A percentile compares a stretch with the other conserved stretches of the same genome.
phyloP scores from a whole-genome alignment of 2,113 vertebrate genomes.

The Petroica traversi region DNA sequence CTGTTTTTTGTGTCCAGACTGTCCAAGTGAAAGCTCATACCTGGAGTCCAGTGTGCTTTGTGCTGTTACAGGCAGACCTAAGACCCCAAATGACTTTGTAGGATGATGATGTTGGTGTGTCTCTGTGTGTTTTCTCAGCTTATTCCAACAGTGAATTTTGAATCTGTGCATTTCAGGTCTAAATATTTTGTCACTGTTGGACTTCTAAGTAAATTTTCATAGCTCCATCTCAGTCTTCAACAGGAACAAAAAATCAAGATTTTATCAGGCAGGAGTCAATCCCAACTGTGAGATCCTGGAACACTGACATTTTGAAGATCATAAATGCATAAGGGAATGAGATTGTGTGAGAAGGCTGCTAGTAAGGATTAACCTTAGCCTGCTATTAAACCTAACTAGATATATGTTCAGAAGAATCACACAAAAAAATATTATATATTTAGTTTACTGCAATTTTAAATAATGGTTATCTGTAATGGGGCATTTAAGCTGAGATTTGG shows the following conservation, averaged over 20 bases:
- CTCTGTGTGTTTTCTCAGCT: not conserved
- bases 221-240: not conserved
- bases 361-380: not conserved
- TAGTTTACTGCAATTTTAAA: not conserved
- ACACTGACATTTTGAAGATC: not conserved
- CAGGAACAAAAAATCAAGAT: not conserved
- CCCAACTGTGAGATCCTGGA: not conserved
- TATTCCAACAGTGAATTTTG: not conserved
- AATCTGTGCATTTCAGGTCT: not conserved
- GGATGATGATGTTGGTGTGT: not conserved
- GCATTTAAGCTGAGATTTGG: not conserved
- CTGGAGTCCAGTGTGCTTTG: not conserved
- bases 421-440: not conserved
- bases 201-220: not conserved
- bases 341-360: not conserved
- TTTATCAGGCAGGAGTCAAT: not conserved
- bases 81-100: not conserved
- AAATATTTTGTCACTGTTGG: not conserved
- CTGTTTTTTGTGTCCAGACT: not conserved
- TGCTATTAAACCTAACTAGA: not conserved
- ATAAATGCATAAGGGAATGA: not conserved
- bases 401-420: not conserved
- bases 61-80: not conserved
- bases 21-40: not conserved
- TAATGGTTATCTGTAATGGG: not conserved